Percentiles rank a stretch among this genome's conserved stretches.
Evolutionary conservation across 2,797 vertebrate genomes (phyloP).

Genomic region (Rhynchonycteris naso): DNA sequence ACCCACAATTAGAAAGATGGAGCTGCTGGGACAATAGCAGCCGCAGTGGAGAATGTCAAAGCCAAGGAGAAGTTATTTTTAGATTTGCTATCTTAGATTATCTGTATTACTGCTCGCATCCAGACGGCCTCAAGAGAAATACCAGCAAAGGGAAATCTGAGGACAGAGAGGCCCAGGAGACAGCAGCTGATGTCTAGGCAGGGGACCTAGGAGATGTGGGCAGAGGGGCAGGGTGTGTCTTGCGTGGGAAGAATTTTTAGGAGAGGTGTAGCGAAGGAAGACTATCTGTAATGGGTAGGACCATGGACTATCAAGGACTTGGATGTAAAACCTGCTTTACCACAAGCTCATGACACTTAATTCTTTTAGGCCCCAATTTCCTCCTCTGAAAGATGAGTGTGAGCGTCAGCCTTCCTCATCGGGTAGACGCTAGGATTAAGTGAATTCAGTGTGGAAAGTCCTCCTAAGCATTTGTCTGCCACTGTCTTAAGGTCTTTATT

Average conservation of each 20-base stretch:
- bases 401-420: neutral
- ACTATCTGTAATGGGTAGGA: neutral
- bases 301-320: neutral
- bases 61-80: conserved; percentile 62
- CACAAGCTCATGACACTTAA: neutral
- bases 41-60: conserved; percentile 18
- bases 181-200: neutral
- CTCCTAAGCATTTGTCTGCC: neutral
- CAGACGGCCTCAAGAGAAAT: conserved; percentile 47
- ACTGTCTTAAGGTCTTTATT: neutral
- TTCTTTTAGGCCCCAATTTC: neutral
- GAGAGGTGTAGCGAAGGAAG: neutral
- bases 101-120: conserved; percentile 14
- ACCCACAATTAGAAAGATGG: neutral
- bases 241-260: neutral
- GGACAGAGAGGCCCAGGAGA: neutral
- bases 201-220: neutral
- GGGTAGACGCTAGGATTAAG: neutral
- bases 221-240: neutral
- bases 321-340: neutral
- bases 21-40: conserved; percentile 12
- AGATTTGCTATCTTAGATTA: conserved; percentile 47
- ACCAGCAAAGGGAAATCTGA: conserved; percentile 11
- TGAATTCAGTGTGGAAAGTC: neutral
- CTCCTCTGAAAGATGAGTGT: neutral